These are phyloP conservation scores for Apaloderma vittatum DNA, from an alignment of 2,113 vertebrate genomes.

Conservation along the genomic window DNA sequence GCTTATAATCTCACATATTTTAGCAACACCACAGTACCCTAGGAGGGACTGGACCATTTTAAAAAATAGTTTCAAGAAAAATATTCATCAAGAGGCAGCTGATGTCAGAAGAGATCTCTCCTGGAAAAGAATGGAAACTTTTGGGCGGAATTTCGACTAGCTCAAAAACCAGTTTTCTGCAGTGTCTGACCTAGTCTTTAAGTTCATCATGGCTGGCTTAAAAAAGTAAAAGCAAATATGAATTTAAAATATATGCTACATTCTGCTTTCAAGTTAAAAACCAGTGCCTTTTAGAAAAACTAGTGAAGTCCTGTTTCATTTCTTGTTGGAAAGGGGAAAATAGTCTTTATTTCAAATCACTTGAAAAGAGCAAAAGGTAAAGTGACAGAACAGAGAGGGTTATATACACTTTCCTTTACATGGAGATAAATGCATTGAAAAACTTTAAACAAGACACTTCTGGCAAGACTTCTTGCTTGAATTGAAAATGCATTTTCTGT, in stretches of 20 bases:
- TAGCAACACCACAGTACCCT: not conserved
- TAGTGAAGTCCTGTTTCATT: not conserved
- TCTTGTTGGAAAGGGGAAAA: conserved; percentile 3
- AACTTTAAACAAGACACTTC: not conserved
- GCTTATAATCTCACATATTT: not conserved
- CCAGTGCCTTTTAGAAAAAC: not conserved
- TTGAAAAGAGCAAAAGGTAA: conserved; percentile 33
- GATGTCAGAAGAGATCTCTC: not conserved
- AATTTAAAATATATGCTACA: not conserved
- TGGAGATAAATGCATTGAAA: not conserved
- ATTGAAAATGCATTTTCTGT: conserved; percentile 30
- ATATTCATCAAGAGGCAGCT: not conserved
- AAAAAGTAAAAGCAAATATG: not conserved
- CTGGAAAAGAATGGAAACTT: not conserved
- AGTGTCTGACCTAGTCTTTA: not conserved
- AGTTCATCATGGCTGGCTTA: not conserved
- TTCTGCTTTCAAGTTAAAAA: not conserved
- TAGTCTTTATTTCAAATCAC: not conserved
- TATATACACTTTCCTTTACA: not conserved
- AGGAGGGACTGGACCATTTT: not conserved
- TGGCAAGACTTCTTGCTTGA: not conserved
- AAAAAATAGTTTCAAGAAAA: not conserved
- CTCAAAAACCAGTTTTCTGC: not conserved
- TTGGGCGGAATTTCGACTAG: not conserved
- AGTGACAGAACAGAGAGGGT: conserved; percentile 9